Base-by-base conservation (phyloP, 2,888 invertebrate genomes). In the Ischnus inquisitorius region DNA sequence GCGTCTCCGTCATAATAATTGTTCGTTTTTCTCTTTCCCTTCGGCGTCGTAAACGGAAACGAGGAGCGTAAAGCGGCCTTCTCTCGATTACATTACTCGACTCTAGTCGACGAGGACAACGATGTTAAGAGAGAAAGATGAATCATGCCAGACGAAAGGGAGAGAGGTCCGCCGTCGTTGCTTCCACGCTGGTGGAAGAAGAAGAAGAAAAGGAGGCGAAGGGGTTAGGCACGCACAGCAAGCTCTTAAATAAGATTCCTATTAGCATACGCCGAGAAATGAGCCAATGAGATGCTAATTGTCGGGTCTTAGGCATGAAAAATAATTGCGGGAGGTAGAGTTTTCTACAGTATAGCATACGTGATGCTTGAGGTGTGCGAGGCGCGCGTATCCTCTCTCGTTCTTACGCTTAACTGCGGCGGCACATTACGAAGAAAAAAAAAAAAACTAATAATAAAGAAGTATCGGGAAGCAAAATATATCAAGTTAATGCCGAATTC, bases 211-310 rank as follows among this genome's bases (percentile, higher is more conserved):
- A 83, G 72, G 60, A 80, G 82, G 72, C 65, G 64, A 77, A 79
- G 85, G 80, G 78, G 85, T 82, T 85, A 84, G 87, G 82, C 87
- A 79, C 86, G 86, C 79, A 86, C 85, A 69, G 85, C 86, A 80
- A 72, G 85, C 88, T 86, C 86, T 89, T 89, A 90, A 91, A 92
- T 91, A 92, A 92, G 89, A 91, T 88, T 89, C 88, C 83, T 83
- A 92, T 92, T 91, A 90, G 91, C 92, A 91, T 92, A 90, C 88
- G 87, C 90, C 83, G 88, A 88, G 91, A 90, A 90, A 92, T 89
- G 90, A 91, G 91, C 90, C 91, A 92, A 92, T 91, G 92, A 92
- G 92, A 92, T 92, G 92, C 92, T 92, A 93, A 93, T 93, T 92
- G 90, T 90, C 87, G 77, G 89, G 89, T 90, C 88, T 90, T 88